Percentiles rank a stretch among this genome's conserved stretches.
phyloP scores from a whole-genome alignment of 2,888 invertebrate genomes.

The Lycocerus yunnanus region DNA sequence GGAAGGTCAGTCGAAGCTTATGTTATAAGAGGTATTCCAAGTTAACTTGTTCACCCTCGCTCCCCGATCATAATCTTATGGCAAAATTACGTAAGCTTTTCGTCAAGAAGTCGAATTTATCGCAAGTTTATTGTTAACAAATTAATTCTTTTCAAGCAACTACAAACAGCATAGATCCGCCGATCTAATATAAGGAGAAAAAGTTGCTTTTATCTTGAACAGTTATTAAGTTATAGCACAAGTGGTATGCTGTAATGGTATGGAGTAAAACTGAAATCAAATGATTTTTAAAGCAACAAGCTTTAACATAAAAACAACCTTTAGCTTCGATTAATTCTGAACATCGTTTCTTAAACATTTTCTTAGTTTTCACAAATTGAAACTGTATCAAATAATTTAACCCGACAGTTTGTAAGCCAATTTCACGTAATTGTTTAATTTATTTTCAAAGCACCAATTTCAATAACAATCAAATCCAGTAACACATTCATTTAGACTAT shows the following conservation, averaged over 20 bases:
- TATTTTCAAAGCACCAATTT: background rate
- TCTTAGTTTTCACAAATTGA: background rate
- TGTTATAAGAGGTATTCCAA: no score
- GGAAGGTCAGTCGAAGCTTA: no score
- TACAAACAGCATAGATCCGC: no score
- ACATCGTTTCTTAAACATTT: background rate
- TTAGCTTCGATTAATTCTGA: background rate
- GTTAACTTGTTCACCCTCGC: no score
- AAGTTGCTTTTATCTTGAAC: no score
- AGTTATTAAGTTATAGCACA: no score
- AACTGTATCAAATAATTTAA: background rate
- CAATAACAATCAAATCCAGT: background rate
- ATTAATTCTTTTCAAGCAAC: no score
- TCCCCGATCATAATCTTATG: no score
- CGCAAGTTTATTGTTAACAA: no score
- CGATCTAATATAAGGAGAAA: no score
- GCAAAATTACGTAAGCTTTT: no score
- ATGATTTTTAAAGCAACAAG: background rate
- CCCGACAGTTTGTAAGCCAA: background rate
- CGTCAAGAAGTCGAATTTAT: no score
- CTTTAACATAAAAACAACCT: background rate
- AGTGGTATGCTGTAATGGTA: background rate
- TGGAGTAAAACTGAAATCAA: background rate
- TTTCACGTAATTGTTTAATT: background rate
- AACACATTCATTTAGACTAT: background rate